phyloP scores from a whole-genome alignment of 92 coral and sea anemone species.

The Anthopleura xanthogrammica region DNA sequence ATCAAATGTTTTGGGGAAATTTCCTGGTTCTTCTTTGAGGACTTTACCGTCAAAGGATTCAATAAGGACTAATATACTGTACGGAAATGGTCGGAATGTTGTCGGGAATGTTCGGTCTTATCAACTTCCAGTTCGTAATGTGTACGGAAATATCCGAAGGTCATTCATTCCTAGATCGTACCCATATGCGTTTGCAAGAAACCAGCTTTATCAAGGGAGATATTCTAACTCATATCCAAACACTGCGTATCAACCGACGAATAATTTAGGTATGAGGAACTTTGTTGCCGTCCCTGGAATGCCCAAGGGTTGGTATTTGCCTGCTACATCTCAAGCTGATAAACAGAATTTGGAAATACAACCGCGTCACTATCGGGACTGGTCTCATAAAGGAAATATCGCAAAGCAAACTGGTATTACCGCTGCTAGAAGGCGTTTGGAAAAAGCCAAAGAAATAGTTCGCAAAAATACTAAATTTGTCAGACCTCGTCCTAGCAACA shows the following conservation, averaged over 20 bases:
- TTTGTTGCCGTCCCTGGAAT: conserved; percentile 12
- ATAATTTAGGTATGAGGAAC: not conserved
- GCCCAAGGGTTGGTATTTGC: conserved; percentile 28
- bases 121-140: not conserved
- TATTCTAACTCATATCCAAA: not conserved
- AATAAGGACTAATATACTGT: not conserved
- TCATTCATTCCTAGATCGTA: not conserved
- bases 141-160: not conserved
- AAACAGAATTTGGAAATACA: not conserved
- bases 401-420: not conserved
- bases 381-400: conserved; percentile 57
- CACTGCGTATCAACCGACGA: not conserved
- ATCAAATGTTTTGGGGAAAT: not conserved
- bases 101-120: not conserved
- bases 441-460: conserved; percentile 23
- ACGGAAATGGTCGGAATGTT: not conserved
- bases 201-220: not conserved
- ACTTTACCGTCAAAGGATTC: not conserved
- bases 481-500: conserved; percentile 16
- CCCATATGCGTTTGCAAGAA: not conserved
- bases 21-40: not conserved
- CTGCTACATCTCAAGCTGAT: not conserved
- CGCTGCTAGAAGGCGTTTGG: conserved; percentile 15
- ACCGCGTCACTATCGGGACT: conserved; percentile 49
- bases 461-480: conserved; percentile 30